Conservation (phyloP, 2,888 invertebrate genomes). For the Chorisops tibialis region DNA sequence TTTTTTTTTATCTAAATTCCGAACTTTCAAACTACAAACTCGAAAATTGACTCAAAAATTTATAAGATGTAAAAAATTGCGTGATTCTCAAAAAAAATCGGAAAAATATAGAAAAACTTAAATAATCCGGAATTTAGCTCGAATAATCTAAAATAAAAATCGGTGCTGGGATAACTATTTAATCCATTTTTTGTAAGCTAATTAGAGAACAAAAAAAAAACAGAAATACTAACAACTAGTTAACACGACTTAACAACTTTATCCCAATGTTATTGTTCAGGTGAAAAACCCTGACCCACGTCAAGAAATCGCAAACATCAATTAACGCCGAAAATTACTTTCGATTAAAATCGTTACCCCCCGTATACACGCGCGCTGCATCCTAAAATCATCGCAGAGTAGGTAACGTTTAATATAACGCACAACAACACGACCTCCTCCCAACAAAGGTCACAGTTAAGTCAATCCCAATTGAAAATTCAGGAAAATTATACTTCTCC, state of each 20-base stretch:
- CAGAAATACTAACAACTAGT: too few species aligned
- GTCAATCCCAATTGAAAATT: slow-evolving; percentile 3
- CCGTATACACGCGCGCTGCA: not conserved
- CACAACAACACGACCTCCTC: not conserved
- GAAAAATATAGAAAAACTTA: too few species aligned
- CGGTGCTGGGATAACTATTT: too few species aligned
- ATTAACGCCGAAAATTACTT: slow-evolving; percentile 23
- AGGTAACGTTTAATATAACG: not conserved
- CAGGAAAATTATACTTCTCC: slow-evolving; percentile 8
- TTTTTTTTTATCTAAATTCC: too few species aligned
- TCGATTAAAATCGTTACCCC: slow-evolving; percentile 8
- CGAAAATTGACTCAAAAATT: too few species aligned
- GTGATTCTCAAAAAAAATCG: too few species aligned
- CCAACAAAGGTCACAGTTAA: slow-evolving; percentile 11
- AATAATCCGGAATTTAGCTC: too few species aligned
- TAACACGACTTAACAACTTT: too few species aligned
- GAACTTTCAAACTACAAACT: too few species aligned
- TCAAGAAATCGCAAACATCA: slow-evolving; percentile 17
- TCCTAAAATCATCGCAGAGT: not conserved
- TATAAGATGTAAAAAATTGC: too few species aligned
- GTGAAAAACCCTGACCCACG: slow-evolving; percentile 25
- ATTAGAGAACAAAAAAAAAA: not conserved
- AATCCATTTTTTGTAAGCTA: too few species aligned
- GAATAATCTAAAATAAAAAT: too few species aligned
- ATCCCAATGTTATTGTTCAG: not conserved